These are phyloP conservation scores for Argyresthia goedartella DNA, from an alignment of 2,888 invertebrate species.

Conservation along the genomic window DNA sequence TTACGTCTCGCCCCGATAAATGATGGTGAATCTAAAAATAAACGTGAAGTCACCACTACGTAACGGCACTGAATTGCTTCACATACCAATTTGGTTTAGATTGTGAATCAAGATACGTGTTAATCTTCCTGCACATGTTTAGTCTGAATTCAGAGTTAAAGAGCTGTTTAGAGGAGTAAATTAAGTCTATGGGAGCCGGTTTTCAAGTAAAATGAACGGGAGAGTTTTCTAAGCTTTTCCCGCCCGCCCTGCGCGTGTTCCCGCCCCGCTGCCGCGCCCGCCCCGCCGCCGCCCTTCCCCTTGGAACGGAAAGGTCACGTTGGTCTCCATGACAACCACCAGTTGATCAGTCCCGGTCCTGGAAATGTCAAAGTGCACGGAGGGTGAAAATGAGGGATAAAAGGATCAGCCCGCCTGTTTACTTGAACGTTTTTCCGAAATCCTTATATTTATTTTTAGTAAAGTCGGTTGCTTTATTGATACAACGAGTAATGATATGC, in stretches of 20 bases:
- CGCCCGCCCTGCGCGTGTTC: too few relatives aligned
- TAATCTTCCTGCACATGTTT: too few relatives aligned
- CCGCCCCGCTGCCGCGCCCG: neutral
- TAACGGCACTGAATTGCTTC: slow-evolving; percentile 21
- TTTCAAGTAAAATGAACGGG: too few relatives aligned
- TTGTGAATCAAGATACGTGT: neutral
- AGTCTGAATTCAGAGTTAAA: too few relatives aligned
- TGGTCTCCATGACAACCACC: slow-evolving; percentile 44
- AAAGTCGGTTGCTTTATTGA: too few relatives aligned
- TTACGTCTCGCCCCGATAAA: slow-evolving; percentile 51
- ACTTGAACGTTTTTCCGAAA: too few relatives aligned
- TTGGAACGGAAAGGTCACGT: slow-evolving; percentile 35
- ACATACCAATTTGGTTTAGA: neutral
- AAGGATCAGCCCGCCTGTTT: too few relatives aligned
- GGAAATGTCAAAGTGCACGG: slow-evolving; percentile 42
- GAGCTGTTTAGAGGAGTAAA: too few relatives aligned
- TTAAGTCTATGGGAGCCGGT: too few relatives aligned
- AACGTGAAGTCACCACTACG: slow-evolving; percentile 40
- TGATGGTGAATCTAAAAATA: slow-evolving; percentile 53
- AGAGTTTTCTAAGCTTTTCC: too few relatives aligned
- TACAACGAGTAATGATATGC: too few relatives aligned
- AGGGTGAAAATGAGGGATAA: neutral
- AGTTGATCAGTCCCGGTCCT: slow-evolving; percentile 31
- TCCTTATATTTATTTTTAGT: too few relatives aligned
- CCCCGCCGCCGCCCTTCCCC: neutral